phyloP scores from a whole-genome alignment of 1,140 invertebrate genomes.

The Neodiprion lecontei region DNA sequence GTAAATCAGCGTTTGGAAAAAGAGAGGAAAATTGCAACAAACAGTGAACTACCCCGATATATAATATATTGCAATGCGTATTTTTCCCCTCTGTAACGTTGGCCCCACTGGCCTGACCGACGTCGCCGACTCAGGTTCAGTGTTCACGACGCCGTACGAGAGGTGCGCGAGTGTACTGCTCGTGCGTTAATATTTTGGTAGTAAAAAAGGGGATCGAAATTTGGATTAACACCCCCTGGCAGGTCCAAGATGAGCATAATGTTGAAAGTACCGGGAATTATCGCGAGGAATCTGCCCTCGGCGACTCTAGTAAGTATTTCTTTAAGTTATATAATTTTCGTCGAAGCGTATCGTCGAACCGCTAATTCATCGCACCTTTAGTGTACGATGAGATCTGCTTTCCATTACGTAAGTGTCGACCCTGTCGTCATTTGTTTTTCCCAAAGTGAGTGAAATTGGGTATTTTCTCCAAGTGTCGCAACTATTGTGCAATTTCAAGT shows the following conservation, averaged over 20 bases:
- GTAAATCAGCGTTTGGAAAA: too few species aligned
- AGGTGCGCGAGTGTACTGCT: slow-evolving; percentile 47
- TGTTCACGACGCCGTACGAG: slow-evolving; percentile 41
- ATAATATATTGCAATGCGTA: background rate
- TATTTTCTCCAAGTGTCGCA: background rate
- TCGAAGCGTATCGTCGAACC: background rate
- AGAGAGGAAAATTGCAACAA: too few species aligned
- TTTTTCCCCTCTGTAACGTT: background rate
- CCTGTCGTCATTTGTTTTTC: background rate
- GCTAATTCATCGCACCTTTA: slow-evolving; percentile 8
- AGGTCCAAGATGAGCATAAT: slow-evolving; percentile 45
- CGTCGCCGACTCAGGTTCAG: background rate
- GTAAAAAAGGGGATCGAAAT: background rate
- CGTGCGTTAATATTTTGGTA: background rate
- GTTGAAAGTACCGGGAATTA: slow-evolving; percentile 47
- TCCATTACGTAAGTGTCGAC: slow-evolving; percentile 12
- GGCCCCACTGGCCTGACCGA: background rate
- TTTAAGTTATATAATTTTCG: slow-evolving; percentile 40
- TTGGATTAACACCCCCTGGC: slow-evolving; percentile 6
- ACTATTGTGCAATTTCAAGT: background rate
- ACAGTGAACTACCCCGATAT: too few species aligned
- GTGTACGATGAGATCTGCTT: background rate
- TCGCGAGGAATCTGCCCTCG: slow-evolving; percentile 38
- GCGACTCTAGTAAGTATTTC: slow-evolving; percentile 45
- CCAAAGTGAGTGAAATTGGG: background rate